These are phyloP conservation scores for Ruditapes philippinarum DNA, from an alignment of 1,140 invertebrate genomes.

Conservation along the genomic window DNA sequence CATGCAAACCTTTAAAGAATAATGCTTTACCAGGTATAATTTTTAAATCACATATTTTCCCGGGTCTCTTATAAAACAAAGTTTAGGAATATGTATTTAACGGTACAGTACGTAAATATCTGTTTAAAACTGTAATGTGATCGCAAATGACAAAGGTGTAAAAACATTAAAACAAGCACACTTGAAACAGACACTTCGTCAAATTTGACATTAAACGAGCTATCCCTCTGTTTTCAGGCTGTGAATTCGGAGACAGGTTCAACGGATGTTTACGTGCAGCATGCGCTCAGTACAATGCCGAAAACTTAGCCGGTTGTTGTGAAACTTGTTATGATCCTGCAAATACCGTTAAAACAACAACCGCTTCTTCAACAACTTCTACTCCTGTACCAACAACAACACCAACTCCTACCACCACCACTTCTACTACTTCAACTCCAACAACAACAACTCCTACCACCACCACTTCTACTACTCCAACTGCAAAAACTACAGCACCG, in stretches of 20 bases:
- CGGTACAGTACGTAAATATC: no score
- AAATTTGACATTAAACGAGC: no score
- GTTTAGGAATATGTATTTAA: no score
- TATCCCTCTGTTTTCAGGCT: slow-evolving; percentile 20
- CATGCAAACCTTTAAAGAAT: slow-evolving; percentile 14
- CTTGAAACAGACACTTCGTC: no score
- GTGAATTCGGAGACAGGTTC: slow-evolving; percentile 50
- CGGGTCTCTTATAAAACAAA: no score
- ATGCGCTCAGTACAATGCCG: neutral
- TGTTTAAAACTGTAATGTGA: no score
- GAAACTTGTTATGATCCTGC: slow-evolving; percentile 3
- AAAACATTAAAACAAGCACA: no score
- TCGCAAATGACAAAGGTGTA: no score
- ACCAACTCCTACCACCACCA: neutral
- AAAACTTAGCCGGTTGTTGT: neutral
- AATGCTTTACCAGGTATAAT: neutral
- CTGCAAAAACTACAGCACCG: neutral
- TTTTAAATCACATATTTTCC: no score
- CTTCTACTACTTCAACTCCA: neutral
- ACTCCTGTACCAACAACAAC: neutral
- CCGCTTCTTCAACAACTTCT: neutral
- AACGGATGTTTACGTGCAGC: neutral
- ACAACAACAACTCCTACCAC: neutral
- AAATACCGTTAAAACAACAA: neutral
- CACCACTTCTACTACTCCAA: neutral